A percentile compares a stretch with the other conserved stretches of the same genome.
Evolutionary conservation across 2,113 vertebrate species (phyloP).

Genomic region (Blennius ocellaris): DNA sequence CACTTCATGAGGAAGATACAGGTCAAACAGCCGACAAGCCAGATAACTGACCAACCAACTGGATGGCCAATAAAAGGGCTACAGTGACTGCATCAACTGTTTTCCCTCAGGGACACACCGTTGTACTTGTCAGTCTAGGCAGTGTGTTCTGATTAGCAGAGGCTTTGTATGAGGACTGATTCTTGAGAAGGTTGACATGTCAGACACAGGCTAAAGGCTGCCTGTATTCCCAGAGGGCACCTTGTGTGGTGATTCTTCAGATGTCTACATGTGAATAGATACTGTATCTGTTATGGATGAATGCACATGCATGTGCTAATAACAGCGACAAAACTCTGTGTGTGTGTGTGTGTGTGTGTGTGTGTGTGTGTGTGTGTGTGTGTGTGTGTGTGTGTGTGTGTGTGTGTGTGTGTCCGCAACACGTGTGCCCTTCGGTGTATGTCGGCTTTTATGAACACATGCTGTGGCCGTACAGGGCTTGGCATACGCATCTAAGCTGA

Average conservation of each 20-base stretch:
- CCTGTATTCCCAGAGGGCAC: conserved; percentile 9
- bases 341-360: too few species aligned
- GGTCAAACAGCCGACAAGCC: conserved; percentile 26
- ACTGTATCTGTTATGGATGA: conserved; percentile 14
- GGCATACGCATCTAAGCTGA: conserved; percentile 46
- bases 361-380: too few species aligned
- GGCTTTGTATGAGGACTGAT: conserved; percentile 30
- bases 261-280: conserved; percentile 1
- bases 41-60: conserved; percentile 38
- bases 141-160: conserved; percentile 60
- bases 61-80: conserved; percentile 30
- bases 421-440: conserved; percentile 25
- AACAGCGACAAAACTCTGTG: conserved; percentile 33
- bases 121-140: conserved; percentile 42
- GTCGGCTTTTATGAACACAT: conserved; percentile 22
- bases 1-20: conserved; percentile 7
- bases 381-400: too few species aligned
- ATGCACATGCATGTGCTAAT: conserved; percentile 25
- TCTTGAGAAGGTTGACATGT: conserved; percentile 32
- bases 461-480: neutral
- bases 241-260: neutral
- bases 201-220: conserved; percentile 25
- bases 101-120: conserved; percentile 36
- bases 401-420: conserved; percentile 25
- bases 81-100: conserved; percentile 19